Base-by-base conservation (phyloP, 2,113 vertebrate species). In the Leptocoma aspasia region DNA sequence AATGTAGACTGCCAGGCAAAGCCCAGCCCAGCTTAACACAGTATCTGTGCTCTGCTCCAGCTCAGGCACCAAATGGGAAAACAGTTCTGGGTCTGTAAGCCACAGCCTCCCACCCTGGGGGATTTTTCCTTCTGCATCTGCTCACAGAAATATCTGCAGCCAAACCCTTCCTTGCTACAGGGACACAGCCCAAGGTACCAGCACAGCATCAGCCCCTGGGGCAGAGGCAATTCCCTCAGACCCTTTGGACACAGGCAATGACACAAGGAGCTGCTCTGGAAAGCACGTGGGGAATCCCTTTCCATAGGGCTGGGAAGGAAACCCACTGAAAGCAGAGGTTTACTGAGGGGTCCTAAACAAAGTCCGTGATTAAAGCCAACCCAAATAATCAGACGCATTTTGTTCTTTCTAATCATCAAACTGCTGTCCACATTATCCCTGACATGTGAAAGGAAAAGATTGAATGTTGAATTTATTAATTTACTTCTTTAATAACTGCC, bases 381-480 rank as follows among this genome's bases (percentile, higher is more conserved):
- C 63, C 80, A 90, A 96, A 73, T 59, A 88, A 88, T 92, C 82
- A 90, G 76, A 49, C 5, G 16, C 56, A 57, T 83, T 96, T 93
- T 92, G 33, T 91, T 92, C 49, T n/a, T 52, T 86, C 64, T 64
- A 59, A 53, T 88, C 65, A 77, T 50, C 72, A 63, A 75, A 84
- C 69, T 84, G 42, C 50, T 80, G 65, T 65, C 82, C 28, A 37
- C 69, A 86, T 94, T 94, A 90, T 61, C 86, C 42, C 92, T 39
- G 57, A 76, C 92, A 57, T 5, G 31, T 22, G 72, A 93, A 72
- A 64, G 49, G n/a, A 64, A 82, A 96, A 95, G 86, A 94, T 52
- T 96, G 90, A 96, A 89, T 65, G 69, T 70, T 47, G 54, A 80
- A 82, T 83, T 78, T 94, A 96, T 93, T 95, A 89, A 94, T 96